Evolutionary conservation across 2,888 invertebrate genomes (phyloP), one percentile per base, ranked within the genome.

Genomic region (Dicyrtoma fusca): DNA sequence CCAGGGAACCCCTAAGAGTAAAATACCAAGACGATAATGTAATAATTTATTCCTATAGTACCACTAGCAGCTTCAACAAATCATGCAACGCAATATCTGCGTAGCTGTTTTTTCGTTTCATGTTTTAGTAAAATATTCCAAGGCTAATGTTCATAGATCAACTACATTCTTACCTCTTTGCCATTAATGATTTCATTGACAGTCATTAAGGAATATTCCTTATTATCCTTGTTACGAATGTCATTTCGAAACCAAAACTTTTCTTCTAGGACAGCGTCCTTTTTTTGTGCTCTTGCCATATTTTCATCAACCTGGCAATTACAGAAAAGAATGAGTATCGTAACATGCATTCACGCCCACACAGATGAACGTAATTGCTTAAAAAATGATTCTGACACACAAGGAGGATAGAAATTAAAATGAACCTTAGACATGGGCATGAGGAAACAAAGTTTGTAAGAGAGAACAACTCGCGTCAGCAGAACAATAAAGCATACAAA

Each of bases 131-230:
- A 45, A 17, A 49, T 42, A 49, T 10, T 8, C 4, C 49, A 49
- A 14, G 13, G 55, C 8, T n/a, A 55, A 53, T 17, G 55, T 19
- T 17, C 14, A 23, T 8, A 21, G 19, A 55, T 19, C 55, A 53
- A 17, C 19, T 14, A 4, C 5, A 57, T 45, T 68, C 74, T 80
- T 82, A 92, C 91, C 86, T 76, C 85, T 82, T 94, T 93, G 82
- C 98, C 99, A 84, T 97, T 98, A 81, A 99, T 92, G 82, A 99
- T 98, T 85, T 99, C 95, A 84, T 95, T 89, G 78, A 97, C 88
- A n/a, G 92, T 92, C 91, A 98, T 92, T 81, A 91, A 87, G 0
- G 89, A 88, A 83, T 88, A 91, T 76, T 88, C 86, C 77, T 88
- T 87, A 49, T 84, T 82, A 77, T 81, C 76, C 61, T 74, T 78